A percentile compares a stretch with the other conserved stretches of the same genome.
phyloP scores from a whole-genome alignment of 2,888 invertebrate species.

The Ligdia adustata region DNA sequence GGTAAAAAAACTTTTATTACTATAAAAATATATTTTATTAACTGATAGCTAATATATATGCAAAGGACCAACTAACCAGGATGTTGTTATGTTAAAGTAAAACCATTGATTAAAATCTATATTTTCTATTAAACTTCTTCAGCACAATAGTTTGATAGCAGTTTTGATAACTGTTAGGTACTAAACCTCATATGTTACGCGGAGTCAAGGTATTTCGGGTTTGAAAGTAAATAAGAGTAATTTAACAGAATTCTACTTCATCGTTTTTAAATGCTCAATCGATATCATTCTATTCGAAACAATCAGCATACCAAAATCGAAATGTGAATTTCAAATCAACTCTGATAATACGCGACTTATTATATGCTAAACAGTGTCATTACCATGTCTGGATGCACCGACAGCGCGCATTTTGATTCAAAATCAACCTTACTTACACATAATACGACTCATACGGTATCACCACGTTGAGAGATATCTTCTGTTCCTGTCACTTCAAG shows the following conservation, averaged over 20 bases:
- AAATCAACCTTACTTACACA: constrained; percentile 22
- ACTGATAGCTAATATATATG: too few relatives aligned
- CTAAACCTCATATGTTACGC: too few relatives aligned
- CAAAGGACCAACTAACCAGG: too few relatives aligned
- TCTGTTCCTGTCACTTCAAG: constrained; percentile 35
- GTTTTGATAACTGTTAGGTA: too few relatives aligned
- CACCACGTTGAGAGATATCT: constrained; percentile 30
- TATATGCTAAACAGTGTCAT: constrained; percentile 79
- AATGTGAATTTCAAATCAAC: constrained; percentile 55
- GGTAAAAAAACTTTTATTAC: too few relatives aligned
- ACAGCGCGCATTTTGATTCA: constrained; percentile 25
- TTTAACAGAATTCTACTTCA: constrained; percentile 5
- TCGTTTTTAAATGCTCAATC: constrained; percentile 10
- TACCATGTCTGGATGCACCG: constrained; percentile 73
- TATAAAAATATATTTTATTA: too few relatives aligned
- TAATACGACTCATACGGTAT: constrained; percentile 22
- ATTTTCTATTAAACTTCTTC: too few relatives aligned
- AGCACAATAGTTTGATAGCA: too few relatives aligned
- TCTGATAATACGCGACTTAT: constrained; percentile 69
- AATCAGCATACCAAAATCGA: constrained; percentile 48
- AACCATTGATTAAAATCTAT: too few relatives aligned
- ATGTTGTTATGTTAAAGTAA: too few relatives aligned
- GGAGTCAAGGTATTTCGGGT: too few relatives aligned
- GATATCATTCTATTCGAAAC: constrained; percentile 33
- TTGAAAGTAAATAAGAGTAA: too few relatives aligned